A percentile compares a stretch with the other conserved stretches of the same genome.
These are phyloP conservation scores for Stichopus chloronotus DNA, from an alignment of 35 echinoderm and acorn worm genomes.

Conservation along the genomic window DNA sequence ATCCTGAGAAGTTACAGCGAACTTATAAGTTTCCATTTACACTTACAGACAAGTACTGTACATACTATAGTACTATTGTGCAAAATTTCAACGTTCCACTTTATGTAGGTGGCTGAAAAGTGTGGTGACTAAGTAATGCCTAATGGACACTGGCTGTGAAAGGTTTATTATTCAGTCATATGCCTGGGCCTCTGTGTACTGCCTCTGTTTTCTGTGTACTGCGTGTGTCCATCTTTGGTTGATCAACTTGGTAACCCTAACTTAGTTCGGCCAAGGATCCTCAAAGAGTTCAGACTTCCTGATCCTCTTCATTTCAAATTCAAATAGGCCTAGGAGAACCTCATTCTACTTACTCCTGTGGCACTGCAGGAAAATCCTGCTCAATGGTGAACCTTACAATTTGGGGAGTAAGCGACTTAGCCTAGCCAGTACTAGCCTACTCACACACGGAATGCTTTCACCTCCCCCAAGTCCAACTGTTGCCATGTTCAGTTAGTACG, in stretches of 20 bases:
- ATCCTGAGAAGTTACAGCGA: too few species aligned
- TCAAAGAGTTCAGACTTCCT: background rate
- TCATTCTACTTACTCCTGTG: background rate
- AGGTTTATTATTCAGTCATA: background rate
- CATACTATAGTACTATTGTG: too few species aligned
- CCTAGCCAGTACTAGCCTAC: background rate
- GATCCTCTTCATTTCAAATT: background rate
- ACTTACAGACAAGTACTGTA: too few species aligned
- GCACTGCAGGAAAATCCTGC: background rate
- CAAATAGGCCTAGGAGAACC: background rate
- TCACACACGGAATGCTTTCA: conserved; percentile 50
- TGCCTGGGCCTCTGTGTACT: background rate
- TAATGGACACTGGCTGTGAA: background rate
- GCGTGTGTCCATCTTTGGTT: background rate
- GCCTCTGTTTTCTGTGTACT: background rate
- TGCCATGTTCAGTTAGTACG: background rate
- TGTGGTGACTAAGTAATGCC: too few species aligned
- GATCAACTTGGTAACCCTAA: background rate
- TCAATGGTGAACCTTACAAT: background rate
- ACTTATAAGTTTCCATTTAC: too few species aligned
- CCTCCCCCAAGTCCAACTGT: conserved; percentile 31
- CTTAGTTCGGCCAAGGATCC: background rate
- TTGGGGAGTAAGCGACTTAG: background rate
- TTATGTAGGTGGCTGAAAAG: too few species aligned
- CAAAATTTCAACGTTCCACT: too few species aligned